Base-by-base conservation (phyloP, 2,113 vertebrate genomes). In the Phasianus colchicus region DNA sequence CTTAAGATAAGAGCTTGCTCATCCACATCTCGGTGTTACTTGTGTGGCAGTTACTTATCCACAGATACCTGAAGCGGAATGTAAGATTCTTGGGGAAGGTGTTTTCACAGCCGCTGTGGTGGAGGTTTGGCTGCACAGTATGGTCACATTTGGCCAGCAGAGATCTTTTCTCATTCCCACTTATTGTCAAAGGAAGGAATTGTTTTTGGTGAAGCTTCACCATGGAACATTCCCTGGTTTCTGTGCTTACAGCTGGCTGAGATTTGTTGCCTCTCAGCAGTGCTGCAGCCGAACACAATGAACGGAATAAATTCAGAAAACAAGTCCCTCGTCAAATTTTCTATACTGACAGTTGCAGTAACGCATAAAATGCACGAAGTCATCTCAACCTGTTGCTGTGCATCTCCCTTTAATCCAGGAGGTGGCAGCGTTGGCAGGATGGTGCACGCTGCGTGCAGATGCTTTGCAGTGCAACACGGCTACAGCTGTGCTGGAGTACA, bases 401-500 rank as follows among this genome's bases (percentile, higher is more conserved):
- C 2, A 8, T 34, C 43, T 58, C 54, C 69, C 2, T 12, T 3
- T 8, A 0, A 2, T 75, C 93, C 96, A 72, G 94, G n/a, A 65
- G 96, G n/a, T 78, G 97, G 97, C 97, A 91, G 80, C 79, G 52
- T 81, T 57, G 95, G 84, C 79, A 54, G 52, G 27, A 54, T 54
- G 48, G 24, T 25, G 24, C 48, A 13, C 2, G 24, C 48, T 50
- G 27, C 25, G 52, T 29, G 52, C 52, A 29, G 52, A 27, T 29
- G 27, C 24, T 14, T 14, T 12, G 25, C 55, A 60, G 17, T 2
- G 60, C 60, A 40, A 0, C 4, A 9, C 50, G 57, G 0, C 50
- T 9, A 45, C 25, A 5, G 3, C 0, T 14, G 6, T 30, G 61
- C 75, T 55, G 1, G 5, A 13, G 5, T 2, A 8, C 43, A 10